Percentiles rank a stretch among this genome's conserved stretches.
Conservation (phyloP, 1,140 invertebrate genomes). For the Ladona fulva region DNA sequence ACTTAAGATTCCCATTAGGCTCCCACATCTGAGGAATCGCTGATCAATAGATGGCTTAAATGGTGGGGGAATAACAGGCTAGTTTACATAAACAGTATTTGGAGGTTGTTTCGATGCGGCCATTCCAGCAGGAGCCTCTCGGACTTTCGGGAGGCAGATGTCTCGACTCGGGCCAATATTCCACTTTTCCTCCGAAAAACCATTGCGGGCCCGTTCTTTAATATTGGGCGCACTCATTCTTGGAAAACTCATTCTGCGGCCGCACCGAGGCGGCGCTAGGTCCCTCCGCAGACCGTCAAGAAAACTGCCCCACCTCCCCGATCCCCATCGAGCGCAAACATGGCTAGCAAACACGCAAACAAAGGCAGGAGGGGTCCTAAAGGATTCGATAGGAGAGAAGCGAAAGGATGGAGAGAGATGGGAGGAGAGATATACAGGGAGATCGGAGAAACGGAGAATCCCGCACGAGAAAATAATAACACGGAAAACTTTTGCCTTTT, state of each 20-base stretch:
- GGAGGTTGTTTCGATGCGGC: too few species aligned
- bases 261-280: background rate
- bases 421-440: background rate
- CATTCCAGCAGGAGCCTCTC: too few species aligned
- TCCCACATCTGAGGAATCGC: too few species aligned
- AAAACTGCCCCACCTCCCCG: background rate
- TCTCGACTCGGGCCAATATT: too few species aligned
- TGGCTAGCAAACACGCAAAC: background rate
- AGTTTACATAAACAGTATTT: too few species aligned
- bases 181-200: background rate
- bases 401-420: background rate
- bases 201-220: background rate
- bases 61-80: too few species aligned
- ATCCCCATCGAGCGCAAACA: background rate
- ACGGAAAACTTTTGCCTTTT: background rate
- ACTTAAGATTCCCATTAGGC: too few species aligned
- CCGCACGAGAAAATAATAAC: background rate
- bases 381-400: background rate
- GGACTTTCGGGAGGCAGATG: too few species aligned
- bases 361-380: background rate
- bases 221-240: background rate
- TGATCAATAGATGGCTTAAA: too few species aligned
- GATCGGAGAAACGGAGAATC: background rate
- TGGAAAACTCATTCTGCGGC: background rate
- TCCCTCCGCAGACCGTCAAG: background rate